Conservation (phyloP, 1,140 invertebrate genomes). For the Orchestia grillus region DNA sequence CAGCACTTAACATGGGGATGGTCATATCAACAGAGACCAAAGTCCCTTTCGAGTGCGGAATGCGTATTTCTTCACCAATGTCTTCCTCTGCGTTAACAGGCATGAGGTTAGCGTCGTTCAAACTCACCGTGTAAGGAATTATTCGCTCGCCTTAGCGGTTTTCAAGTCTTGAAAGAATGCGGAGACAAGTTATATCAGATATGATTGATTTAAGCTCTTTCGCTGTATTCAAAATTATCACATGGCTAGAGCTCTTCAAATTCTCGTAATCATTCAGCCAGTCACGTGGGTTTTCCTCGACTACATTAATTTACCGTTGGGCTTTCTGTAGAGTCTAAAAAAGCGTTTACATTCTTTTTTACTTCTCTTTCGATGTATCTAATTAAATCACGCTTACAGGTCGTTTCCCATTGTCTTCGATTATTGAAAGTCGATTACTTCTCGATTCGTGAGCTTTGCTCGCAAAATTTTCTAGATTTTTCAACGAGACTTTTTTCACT, state of each 20-base stretch:
- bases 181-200: conserved; percentile 27
- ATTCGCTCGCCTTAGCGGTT: neutral
- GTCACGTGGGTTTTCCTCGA: neutral
- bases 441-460: neutral
- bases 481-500: neutral
- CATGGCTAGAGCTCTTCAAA: neutral
- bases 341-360: neutral
- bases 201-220: neutral
- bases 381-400: neutral
- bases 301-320: neutral
- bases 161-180: conserved; percentile 3
- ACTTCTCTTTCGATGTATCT: neutral
- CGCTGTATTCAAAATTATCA: neutral
- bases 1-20: conserved; percentile 16
- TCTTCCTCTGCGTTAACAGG: neutral
- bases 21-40: conserved; percentile 25
- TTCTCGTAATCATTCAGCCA: conserved; percentile 25
- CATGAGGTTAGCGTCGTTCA: conserved; percentile 14
- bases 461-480: neutral
- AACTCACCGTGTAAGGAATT: neutral
- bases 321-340: neutral
- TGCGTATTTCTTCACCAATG: neutral
- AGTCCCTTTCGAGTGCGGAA: neutral
- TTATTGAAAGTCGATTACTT: neutral
- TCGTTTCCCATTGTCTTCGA: conserved; percentile 25